Percentiles rank a stretch among this genome's conserved stretches.
Conservation (phyloP, 2,113 vertebrate species). For the Grallaria varia region DNA sequence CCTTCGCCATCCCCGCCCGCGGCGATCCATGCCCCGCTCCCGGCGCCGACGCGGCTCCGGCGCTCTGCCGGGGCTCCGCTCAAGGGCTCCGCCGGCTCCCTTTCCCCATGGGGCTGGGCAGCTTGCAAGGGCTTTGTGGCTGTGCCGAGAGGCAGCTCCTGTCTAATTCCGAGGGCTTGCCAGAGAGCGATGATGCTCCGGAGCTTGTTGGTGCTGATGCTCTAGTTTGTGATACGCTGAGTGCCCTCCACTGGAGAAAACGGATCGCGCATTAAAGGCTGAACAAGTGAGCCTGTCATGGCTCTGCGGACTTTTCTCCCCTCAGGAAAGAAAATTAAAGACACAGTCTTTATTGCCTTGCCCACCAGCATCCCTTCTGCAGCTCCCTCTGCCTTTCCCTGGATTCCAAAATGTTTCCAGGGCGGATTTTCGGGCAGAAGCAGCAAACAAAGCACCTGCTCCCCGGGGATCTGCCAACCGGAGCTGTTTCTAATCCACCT, state of each 20-base stretch:
- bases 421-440: background rate
- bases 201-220: constrained; percentile 74
- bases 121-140: constrained; percentile 76
- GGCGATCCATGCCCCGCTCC: constrained; percentile 73
- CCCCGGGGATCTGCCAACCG: background rate
- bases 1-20: constrained; percentile 71
- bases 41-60: constrained; percentile 41
- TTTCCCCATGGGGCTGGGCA: constrained; percentile 73
- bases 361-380: background rate
- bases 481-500: background rate
- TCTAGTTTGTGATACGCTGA: constrained; percentile 79
- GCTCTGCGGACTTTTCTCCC: constrained; percentile 73
- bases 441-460: background rate
- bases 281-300: constrained; percentile 79
- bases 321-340: constrained; percentile 78
- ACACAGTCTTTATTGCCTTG: constrained; percentile 66
- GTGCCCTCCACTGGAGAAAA: constrained; percentile 86
- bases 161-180: constrained; percentile 76
- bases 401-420: background rate
- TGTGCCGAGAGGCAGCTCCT: constrained; percentile 76
- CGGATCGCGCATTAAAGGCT: constrained; percentile 73
- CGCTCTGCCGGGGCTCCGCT: constrained; percentile 3
- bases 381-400: background rate
- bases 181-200: constrained; percentile 78
- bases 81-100: constrained; percentile 60